A percentile compares a stretch with the other conserved stretches of the same genome.
These are phyloP conservation scores for Reticulitermes speratus DNA, from an alignment of 1,140 invertebrate species.

Conservation along the genomic window DNA sequence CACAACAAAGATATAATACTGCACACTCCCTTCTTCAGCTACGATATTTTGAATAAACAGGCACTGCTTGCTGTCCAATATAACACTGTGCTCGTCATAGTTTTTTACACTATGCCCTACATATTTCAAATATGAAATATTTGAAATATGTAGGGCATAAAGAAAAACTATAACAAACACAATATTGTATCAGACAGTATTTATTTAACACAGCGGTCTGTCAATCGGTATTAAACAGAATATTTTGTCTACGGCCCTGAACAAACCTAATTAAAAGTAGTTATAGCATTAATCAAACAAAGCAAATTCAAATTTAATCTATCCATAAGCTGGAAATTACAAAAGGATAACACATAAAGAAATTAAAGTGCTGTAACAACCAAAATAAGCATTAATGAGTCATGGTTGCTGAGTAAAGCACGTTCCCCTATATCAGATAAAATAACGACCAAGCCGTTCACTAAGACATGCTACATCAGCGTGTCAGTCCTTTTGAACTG, in stretches of 20 bases:
- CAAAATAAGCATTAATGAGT: not conserved
- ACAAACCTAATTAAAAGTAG: not conserved
- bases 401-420: not conserved
- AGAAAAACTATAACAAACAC: no score
- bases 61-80: no score
- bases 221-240: not conserved
- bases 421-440: not conserved
- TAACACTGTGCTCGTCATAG: no score
- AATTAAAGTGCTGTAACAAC: not conserved
- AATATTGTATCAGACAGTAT: no score
- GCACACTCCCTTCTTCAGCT: no score
- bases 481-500: not conserved
- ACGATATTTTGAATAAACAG: no score
- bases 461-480: not conserved
- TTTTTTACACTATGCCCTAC: no score
- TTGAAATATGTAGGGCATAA: no score
- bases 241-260: conserved; percentile 15
- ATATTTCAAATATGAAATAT: no score
- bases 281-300: not conserved
- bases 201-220: no score
- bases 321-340: not conserved
- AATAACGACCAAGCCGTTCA: not conserved
- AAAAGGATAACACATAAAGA: not conserved
- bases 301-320: not conserved
- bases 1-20: no score